Evolutionary conservation across 1,140 invertebrate genomes (phyloP).

Genomic region (Belonocnema kinseyi): DNA sequence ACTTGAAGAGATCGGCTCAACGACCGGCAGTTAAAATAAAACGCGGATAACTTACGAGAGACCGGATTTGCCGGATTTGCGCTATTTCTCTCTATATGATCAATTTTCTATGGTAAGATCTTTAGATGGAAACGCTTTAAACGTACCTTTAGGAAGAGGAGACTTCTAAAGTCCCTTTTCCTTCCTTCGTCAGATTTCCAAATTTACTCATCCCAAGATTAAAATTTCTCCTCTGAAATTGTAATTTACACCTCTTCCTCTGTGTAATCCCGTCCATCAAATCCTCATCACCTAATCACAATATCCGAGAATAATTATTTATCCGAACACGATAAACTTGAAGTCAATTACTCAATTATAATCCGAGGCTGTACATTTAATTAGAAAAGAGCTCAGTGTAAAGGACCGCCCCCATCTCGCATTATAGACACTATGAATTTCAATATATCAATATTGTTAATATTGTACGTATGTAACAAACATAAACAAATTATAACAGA

Average conservation of each 20-base stretch:
- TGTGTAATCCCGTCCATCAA: conserved; percentile 10
- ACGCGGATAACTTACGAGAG: conserved; percentile 66
- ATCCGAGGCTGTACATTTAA: conserved; percentile 67
- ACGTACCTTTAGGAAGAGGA: conserved; percentile 45
- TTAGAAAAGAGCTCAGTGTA: conserved; percentile 44
- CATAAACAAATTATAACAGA: background rate
- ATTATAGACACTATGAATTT: conserved; percentile 11
- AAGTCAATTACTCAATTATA: conserved; percentile 73
- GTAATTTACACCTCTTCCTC: background rate
- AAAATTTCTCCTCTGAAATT: conserved; percentile 46
- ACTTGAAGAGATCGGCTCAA: conserved; percentile 34
- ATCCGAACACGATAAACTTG: conserved; percentile 69
- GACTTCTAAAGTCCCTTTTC: conserved; percentile 35
- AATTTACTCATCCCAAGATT: conserved; percentile 38
- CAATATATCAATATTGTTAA: conserved; percentile 25
- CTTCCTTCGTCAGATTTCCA: conserved; percentile 43
- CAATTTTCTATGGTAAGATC: conserved; percentile 59
- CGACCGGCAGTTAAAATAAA: conserved; percentile 57
- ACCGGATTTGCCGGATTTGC: conserved; percentile 56
- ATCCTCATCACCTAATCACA: conserved; percentile 25
- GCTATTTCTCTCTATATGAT: conserved; percentile 62
- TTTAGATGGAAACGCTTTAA: conserved; percentile 62
- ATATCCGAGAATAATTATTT: conserved; percentile 49
- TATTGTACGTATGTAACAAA: conserved; percentile 21
- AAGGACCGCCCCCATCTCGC: conserved; percentile 42